Conservation (phyloP, 2,888 invertebrate genomes). For the Callosobruchus maculatus region DNA sequence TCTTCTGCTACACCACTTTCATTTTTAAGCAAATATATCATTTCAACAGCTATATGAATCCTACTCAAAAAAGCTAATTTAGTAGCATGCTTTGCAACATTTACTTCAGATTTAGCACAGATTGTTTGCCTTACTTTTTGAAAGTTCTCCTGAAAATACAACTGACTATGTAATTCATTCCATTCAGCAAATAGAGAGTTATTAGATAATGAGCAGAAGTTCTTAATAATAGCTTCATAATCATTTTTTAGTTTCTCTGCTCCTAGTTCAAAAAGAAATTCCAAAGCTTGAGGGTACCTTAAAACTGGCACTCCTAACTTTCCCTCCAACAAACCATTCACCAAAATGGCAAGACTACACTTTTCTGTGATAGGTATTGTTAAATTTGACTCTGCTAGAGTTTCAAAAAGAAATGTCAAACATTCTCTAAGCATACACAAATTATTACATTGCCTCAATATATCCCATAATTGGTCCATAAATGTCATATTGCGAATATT, state of each 20-base stretch:
- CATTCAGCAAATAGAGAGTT: slow-evolving; percentile 17
- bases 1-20: background rate
- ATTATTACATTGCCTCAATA: slow-evolving; percentile 24
- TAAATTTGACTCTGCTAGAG: slow-evolving; percentile 17
- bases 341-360: slow-evolving; percentile 19
- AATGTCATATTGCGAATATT: slow-evolving; percentile 22
- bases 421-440: slow-evolving; percentile 20
- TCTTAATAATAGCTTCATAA: slow-evolving; percentile 24
- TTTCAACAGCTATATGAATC: background rate
- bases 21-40: background rate
- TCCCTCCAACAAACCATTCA: slow-evolving; percentile 26
- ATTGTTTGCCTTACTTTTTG: background rate
- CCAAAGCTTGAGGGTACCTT: slow-evolving; percentile 22
- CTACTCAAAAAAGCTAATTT: background rate
- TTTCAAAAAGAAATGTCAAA: slow-evolving; percentile 29
- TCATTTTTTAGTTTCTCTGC: slow-evolving; percentile 31
- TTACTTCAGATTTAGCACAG: background rate
- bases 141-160: background rate
- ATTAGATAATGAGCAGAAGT: slow-evolving; percentile 16
- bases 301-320: slow-evolving; percentile 26
- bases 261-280: slow-evolving; percentile 31
- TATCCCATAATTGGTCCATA: slow-evolving; percentile 26
- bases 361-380: background rate
- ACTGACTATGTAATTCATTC: slow-evolving; percentile 7
- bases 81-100: background rate